Conservation (phyloP, 2,888 invertebrate genomes). For the Candidula unifasciata region DNA sequence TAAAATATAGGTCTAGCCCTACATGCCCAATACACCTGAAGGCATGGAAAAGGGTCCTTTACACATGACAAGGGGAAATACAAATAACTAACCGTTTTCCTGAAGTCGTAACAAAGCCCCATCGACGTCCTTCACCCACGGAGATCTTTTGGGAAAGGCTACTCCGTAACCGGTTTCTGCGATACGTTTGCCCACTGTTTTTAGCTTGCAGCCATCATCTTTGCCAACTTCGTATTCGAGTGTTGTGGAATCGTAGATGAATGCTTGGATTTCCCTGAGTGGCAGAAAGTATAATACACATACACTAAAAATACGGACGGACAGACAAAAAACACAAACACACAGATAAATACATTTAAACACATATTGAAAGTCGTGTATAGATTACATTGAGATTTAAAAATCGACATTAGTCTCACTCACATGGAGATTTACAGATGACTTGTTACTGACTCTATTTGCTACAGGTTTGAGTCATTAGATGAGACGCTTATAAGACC, state of each 20-base stretch:
- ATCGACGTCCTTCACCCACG: conserved; percentile 78
- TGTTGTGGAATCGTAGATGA: conserved; percentile 98
- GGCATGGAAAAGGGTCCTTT: too few species aligned
- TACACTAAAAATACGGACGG: not conserved
- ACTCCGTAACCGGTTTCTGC: conserved; percentile 98
- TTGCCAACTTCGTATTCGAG: conserved; percentile 96
- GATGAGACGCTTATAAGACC: too few species aligned
- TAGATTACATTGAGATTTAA: too few species aligned
- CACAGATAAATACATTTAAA: not conserved
- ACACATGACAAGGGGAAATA: too few species aligned
- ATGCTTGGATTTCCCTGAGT: conserved; percentile 91
- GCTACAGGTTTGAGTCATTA: too few species aligned
- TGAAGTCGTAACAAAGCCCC: conserved; percentile 71
- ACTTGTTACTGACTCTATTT: too few species aligned
- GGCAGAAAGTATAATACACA: not conserved
- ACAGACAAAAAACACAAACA: too few species aligned
- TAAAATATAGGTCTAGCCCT: too few species aligned
- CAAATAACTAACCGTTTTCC: conserved; percentile 67
- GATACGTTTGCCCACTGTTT: conserved; percentile 93
- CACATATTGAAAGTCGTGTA: too few species aligned
- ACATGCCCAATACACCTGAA: too few species aligned
- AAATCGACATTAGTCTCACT: too few species aligned
- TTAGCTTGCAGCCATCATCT: conserved; percentile 93
- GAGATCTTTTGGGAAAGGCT: conserved; percentile 96
- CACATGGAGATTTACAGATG: too few species aligned